Evolutionary conservation across 2,888 invertebrate species (phyloP), one percentile per base, ranked within the genome.

Genomic region (Octonoba sinensis): DNA sequence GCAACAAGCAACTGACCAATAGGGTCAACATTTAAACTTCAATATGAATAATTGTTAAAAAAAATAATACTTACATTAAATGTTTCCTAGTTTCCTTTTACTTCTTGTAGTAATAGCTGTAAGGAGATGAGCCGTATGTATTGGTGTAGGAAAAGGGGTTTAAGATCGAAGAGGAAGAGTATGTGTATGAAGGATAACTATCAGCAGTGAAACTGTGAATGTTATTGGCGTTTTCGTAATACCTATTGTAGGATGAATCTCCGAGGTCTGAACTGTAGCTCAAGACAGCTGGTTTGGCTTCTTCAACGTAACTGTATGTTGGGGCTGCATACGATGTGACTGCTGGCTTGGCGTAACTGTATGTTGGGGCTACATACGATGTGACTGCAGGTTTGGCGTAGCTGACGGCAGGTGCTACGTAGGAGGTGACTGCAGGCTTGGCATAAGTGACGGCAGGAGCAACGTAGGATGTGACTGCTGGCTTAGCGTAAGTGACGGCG

Each of bases 131-230:
- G 27, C 60, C 67, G 66, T 74, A 74, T 11, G 76, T 64, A 8
- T 54, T 54, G 4, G 65, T 57, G 22, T 79, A 79, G 22, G 72
- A 72, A 24, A 67, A 79, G 15, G 78, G 78, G 47, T 46, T 72
- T 2, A 72, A 8, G 51, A 67, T 11, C 13, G 72, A 72, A 18
- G 65, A 51, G 18, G 78, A 79, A n/a, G 72, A 72, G 22, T 79
- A 79, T 12, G 78, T 59, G 72, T 79, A 79, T n/a, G 78, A 78
- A 8, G 78, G 78, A 47, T 76, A 76, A 24, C 65, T 49, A 11
- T 46, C 70, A 1, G 72, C 72, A 2, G 51, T n/a, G 66, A 72
- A 79, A 36, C 72, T 72, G 78, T 79, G 67, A n/a, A 72, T 66
- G 27, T 66, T 66, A 12, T 54, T 18, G n/a, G 54, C 51, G 46